phyloP scores from a whole-genome alignment of 2,888 invertebrate genomes.

The Hyppa rectilinea region DNA sequence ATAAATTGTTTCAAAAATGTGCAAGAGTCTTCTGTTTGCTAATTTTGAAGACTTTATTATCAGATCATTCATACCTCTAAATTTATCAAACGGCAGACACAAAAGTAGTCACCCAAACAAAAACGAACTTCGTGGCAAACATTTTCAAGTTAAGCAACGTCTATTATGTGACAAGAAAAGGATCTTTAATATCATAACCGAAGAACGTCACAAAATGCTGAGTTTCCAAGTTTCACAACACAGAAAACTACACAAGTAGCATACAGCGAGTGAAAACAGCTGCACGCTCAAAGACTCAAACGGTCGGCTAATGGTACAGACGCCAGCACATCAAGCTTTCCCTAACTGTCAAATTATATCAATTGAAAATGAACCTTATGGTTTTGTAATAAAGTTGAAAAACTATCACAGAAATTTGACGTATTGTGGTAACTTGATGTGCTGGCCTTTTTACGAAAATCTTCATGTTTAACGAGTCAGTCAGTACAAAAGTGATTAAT shows the following conservation, averaged over 20 bases:
- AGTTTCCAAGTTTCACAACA: neutral
- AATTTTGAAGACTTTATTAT: neutral
- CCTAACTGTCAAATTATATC: too few species aligned
- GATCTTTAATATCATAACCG: conserved; percentile 30
- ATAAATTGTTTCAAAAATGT: neutral
- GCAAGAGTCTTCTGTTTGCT: neutral
- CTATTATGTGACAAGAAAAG: conserved; percentile 32
- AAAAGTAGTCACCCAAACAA: conserved; percentile 4
- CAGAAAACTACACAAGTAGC: neutral
- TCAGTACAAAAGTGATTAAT: neutral
- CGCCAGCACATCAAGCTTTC: too few species aligned
- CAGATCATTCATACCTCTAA: too few species aligned
- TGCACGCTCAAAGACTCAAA: neutral
- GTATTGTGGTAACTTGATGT: too few species aligned
- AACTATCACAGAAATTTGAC: too few species aligned
- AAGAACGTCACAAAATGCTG: conserved; percentile 12
- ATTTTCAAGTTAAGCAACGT: conserved; percentile 6
- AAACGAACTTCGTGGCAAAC: conserved; percentile 1
- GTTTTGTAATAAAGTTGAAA: too few species aligned
- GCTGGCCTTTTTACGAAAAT: too few species aligned
- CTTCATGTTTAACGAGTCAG: neutral
- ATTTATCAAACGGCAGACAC: neutral
- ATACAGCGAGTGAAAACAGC: neutral
- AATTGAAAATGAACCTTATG: too few species aligned
- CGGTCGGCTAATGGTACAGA: neutral